Conservation (phyloP, 2,797 vertebrate species). For the Lutjanus argentimaculatus region DNA sequence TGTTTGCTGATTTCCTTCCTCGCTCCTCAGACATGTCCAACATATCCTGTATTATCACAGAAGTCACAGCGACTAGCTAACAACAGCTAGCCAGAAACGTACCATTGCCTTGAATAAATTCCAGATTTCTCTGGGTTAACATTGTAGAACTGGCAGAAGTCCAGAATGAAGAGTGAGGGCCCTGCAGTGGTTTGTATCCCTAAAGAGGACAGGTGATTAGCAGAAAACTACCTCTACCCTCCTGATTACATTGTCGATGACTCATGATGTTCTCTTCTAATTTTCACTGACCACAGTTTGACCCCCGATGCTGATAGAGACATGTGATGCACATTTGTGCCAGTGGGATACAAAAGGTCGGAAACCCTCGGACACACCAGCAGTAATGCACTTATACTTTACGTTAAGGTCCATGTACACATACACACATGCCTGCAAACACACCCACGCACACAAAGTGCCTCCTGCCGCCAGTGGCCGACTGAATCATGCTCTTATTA, state of each 20-base stretch:
- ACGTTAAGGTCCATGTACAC: conserved; percentile 29
- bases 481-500: conserved; percentile 85
- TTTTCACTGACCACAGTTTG: conserved; percentile 55
- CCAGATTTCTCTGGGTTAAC: too few species aligned
- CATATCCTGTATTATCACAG: too few species aligned
- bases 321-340: conserved; percentile 37
- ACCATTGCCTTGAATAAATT: too few species aligned
- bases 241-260: conserved; percentile 48
- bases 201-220: conserved; percentile 18
- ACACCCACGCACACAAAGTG: conserved; percentile 47
- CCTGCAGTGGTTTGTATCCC: conserved; percentile 8
- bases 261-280: conserved; percentile 37
- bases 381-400: conserved; percentile 54
- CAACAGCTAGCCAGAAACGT: too few species aligned
- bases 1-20: too few species aligned
- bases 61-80: too few species aligned
- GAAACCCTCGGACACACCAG: conserved; percentile 48
- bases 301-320: conserved; percentile 17
- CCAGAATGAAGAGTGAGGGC: conserved; percentile 15
- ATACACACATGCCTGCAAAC: conserved; percentile 16
- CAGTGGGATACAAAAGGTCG: conserved; percentile 50
- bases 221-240: conserved; percentile 22
- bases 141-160: conserved; percentile 14
- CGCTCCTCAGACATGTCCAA: too few species aligned
- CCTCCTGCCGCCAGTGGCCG: conserved; percentile 72